Evolutionary conservation across 2,888 invertebrate species (phyloP).

Genomic region (Platypus cylindrus): DNA sequence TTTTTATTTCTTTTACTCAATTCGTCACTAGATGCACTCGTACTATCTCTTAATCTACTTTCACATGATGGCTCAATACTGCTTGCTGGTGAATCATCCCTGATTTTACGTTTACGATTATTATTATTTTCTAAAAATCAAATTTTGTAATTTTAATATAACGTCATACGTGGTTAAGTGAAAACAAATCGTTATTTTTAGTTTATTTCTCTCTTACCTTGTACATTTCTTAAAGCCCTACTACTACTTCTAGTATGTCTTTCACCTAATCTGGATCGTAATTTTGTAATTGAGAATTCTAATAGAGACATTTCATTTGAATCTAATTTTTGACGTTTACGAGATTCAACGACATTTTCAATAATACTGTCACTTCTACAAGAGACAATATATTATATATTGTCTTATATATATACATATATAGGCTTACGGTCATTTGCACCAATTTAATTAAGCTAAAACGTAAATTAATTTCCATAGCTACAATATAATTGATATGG

Average conservation of each 20-base stretch:
- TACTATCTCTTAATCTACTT: constrained; percentile 25
- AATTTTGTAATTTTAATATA: too few species aligned
- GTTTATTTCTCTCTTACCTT: too few species aligned
- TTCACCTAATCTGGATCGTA: constrained; percentile 22
- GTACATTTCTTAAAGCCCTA: too few species aligned
- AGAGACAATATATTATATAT: too few species aligned
- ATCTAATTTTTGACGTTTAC: constrained; percentile 6
- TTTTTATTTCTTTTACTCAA: constrained; percentile 33
- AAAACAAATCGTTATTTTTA: too few species aligned
- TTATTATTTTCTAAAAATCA: constrained; percentile 16
- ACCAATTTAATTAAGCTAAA: too few species aligned
- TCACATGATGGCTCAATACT: constrained; percentile 39
- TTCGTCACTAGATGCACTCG: constrained; percentile 32
- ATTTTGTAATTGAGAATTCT: constrained; percentile 26
- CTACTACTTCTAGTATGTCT: too few species aligned
- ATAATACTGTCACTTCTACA: constrained; percentile 10
- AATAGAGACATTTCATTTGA: constrained; percentile 22
- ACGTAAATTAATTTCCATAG: too few species aligned
- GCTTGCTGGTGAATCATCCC: constrained; percentile 46
- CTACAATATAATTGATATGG: too few species aligned
- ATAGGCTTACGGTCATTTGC: too few species aligned
- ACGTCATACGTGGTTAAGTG: too few species aligned
- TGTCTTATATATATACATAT: too few species aligned
- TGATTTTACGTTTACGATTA: constrained; percentile 39
- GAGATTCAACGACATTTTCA: constrained; percentile 6